Evolutionary conservation across 2,888 invertebrate species (phyloP), one percentile per base, ranked within the genome.

Genomic region (Meloe dianella): DNA sequence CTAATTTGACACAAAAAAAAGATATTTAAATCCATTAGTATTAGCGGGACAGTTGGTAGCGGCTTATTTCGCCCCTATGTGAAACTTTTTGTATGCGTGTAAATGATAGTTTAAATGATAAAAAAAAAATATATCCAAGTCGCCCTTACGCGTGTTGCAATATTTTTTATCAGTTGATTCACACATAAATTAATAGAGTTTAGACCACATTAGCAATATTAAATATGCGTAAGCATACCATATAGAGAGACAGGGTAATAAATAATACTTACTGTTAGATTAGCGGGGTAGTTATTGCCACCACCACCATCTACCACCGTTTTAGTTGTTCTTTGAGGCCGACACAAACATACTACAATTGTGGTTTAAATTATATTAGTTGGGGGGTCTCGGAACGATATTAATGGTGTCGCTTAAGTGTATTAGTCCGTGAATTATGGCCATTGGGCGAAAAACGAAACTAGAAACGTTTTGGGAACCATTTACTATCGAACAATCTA

Each of bases 221-320:
- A 80, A 77, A 77, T 72, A 74, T 77, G 76, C 78, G 70, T 69
- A 58, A 58, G 32, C 58, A 35, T 41, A 41, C 41, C 70, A 64
- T 69, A 67, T 69, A 72, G 71, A 71, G 68, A 72, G 70, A 64
- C 70, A 68, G 41, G 41, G 41, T 41, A 72, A 80, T 81, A 81
- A 81, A 81, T 81, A 80, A 79, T 78, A 77, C 80, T 80, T 79
- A 41, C 17, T 77, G 78, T 75, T 75, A 77, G 79, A 79, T 81
- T 80, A 81, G 71, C 73, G 72, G 75, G 76, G 77, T 76, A 70
- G 73, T 74, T 35, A 14, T 1, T 14, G 2, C 12, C 70, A 66
- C 67, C 65, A 64, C 17, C n/a, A 38, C 32, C 12, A 35, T 35
- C 10, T 17, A 10, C 68, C 67, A 69, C 68, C 64, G 67, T 67